phyloP scores from a whole-genome alignment of 2,888 invertebrate species.

The Protonemura montana region DNA sequence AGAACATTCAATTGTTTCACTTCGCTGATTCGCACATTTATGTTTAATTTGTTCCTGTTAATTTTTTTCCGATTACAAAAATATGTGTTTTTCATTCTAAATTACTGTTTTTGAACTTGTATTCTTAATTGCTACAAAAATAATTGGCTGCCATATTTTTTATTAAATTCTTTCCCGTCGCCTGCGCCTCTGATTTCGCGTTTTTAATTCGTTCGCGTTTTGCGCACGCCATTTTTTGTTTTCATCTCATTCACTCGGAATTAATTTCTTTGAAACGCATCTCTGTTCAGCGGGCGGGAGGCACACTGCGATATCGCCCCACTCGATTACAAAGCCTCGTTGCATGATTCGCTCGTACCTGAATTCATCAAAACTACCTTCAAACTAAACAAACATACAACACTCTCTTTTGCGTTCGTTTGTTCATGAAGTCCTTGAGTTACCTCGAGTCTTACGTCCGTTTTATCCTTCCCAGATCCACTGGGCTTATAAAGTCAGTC shows the following conservation, averaged over 20 bases:
- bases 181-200: background rate
- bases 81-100: background rate
- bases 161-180: background rate
- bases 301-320: too few relatives aligned
- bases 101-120: background rate
- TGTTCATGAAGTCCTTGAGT: too few relatives aligned
- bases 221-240: background rate
- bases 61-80: background rate
- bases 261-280: background rate
- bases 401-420: too few relatives aligned
- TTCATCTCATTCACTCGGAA: background rate
- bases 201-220: background rate
- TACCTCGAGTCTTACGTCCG: too few relatives aligned
- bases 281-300: background rate
- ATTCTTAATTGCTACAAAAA: background rate
- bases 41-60: constrained; percentile 1
- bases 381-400: too few relatives aligned
- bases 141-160: background rate
- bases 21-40: background rate
- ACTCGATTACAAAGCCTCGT: background rate
- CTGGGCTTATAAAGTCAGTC: too few relatives aligned
- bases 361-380: too few relatives aligned
- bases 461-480: too few relatives aligned
- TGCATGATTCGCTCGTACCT: background rate
- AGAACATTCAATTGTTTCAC: background rate